Conservation (phyloP, 2,797 vertebrate species). For the Pangasius larnaudii region DNA sequence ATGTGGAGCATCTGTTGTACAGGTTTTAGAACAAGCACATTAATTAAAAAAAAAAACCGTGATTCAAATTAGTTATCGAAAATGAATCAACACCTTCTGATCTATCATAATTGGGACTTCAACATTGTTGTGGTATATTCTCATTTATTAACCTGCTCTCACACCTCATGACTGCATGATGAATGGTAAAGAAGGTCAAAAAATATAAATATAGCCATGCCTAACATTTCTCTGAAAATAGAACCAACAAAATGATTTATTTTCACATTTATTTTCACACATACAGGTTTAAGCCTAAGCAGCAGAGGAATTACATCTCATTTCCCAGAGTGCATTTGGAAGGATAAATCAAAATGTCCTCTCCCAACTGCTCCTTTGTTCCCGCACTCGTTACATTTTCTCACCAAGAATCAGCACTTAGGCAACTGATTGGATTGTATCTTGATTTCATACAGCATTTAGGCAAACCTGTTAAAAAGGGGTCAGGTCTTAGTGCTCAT, state of each 20-base stretch:
- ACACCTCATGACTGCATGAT: not conserved
- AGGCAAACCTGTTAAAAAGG: conserved; percentile 80
- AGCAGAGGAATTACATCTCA: conserved; percentile 62
- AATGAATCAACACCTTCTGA: not conserved
- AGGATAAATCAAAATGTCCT: conserved; percentile 75
- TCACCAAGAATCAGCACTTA: conserved; percentile 72
- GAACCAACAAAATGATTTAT: not conserved
- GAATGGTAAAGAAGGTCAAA: not conserved
- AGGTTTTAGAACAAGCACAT: too few species aligned
- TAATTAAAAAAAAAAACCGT: too few species aligned
- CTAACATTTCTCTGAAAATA: not conserved
- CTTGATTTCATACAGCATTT: conserved; percentile 80
- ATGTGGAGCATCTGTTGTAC: too few species aligned
- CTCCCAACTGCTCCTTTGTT: not conserved
- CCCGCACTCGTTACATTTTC: not conserved
- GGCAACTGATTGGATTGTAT: conserved; percentile 75
- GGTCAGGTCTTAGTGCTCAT: conserved; percentile 68
- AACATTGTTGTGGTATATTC: not conserved
- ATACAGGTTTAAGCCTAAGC: conserved; percentile 72
- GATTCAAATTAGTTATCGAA: not conserved
- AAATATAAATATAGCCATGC: not conserved
- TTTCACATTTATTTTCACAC: conserved; percentile 21
- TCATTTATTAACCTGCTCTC: not conserved
- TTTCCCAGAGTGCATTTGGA: conserved; percentile 49
- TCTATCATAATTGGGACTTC: not conserved